Evolutionary conservation across 2,797 vertebrate species (phyloP).

Genomic region (Lutjanus argentimaculatus): DNA sequence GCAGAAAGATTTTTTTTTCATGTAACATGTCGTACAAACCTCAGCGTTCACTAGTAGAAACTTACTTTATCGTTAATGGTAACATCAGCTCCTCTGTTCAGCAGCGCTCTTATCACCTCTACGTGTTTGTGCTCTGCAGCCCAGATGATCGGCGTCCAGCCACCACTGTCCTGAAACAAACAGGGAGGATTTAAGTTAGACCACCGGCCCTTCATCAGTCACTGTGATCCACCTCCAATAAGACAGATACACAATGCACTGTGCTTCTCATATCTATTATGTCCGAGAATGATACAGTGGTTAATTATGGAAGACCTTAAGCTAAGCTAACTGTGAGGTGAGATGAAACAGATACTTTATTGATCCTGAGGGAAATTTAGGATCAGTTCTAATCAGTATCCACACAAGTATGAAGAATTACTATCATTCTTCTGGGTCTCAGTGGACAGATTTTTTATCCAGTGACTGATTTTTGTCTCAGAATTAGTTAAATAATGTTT

Average conservation of each 20-base stretch:
- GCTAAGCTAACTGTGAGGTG: too few species aligned
- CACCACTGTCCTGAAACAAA: slow-evolving; percentile 90
- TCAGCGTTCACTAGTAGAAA: not conserved
- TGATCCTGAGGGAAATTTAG: not conserved
- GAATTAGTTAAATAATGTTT: too few species aligned
- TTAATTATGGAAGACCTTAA: not conserved
- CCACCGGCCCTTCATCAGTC: not conserved
- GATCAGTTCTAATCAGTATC: not conserved
- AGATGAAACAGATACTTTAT: too few species aligned
- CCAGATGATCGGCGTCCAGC: slow-evolving; percentile 98
- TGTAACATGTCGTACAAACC: not conserved
- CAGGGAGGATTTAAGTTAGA: not conserved
- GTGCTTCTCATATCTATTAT: not conserved
- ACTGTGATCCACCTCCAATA: not conserved
- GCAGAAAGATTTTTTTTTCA: not conserved
- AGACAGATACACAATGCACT: not conserved
- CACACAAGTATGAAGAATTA: not conserved
- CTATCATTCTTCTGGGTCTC: too few species aligned
- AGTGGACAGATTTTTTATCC: too few species aligned
- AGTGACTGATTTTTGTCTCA: too few species aligned
- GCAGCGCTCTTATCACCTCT: slow-evolving; percentile 89
- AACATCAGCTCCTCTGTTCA: slow-evolving; percentile 94
- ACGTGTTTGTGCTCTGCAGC: slow-evolving; percentile 95
- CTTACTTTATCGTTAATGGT: slow-evolving; percentile 92
- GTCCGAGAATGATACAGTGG: not conserved